Percentiles rank a stretch among this genome's conserved stretches.
Evolutionary conservation across 2,113 vertebrate genomes (phyloP).

Genomic region (Coreoperca whiteheadi): DNA sequence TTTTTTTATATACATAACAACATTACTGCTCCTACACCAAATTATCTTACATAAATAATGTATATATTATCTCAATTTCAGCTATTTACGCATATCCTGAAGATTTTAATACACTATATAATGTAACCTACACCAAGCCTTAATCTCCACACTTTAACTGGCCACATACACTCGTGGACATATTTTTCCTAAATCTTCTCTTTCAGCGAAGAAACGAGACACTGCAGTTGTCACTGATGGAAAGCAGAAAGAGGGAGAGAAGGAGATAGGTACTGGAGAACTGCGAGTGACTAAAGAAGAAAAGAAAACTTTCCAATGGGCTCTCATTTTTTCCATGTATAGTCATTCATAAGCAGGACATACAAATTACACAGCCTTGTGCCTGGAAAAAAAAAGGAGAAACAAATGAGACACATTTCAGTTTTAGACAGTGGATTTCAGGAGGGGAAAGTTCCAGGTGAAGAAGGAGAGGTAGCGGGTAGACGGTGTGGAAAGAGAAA

Average conservation of each 20-base stretch:
- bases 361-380: slow-evolving; percentile 45
- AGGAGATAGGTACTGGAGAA: slow-evolving; percentile 5
- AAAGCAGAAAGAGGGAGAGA: slow-evolving; percentile 42
- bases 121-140: neutral
- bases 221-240: slow-evolving; percentile 19
- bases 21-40: neutral
- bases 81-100: neutral
- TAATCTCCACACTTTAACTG: neutral
- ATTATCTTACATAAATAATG: neutral
- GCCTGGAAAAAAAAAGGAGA: slow-evolving; percentile 25
- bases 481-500: slow-evolving; percentile 3
- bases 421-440: neutral
- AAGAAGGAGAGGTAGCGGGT: neutral
- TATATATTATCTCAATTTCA: neutral
- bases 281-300: slow-evolving; percentile 36
- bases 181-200: neutral
- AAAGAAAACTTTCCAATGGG: slow-evolving; percentile 64
- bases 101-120: neutral
- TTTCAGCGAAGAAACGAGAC: neutral
- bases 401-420: slow-evolving; percentile 26
- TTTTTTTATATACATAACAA: neutral
- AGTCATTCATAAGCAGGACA: slow-evolving; percentile 65
- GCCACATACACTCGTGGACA: neutral
- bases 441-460: slow-evolving; percentile 14
- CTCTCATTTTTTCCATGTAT: slow-evolving; percentile 76